A percentile compares a stretch with the other conserved stretches of the same genome.
phyloP scores from a whole-genome alignment of 1,140 invertebrate species.

The Luehdorfia chinensis region DNA sequence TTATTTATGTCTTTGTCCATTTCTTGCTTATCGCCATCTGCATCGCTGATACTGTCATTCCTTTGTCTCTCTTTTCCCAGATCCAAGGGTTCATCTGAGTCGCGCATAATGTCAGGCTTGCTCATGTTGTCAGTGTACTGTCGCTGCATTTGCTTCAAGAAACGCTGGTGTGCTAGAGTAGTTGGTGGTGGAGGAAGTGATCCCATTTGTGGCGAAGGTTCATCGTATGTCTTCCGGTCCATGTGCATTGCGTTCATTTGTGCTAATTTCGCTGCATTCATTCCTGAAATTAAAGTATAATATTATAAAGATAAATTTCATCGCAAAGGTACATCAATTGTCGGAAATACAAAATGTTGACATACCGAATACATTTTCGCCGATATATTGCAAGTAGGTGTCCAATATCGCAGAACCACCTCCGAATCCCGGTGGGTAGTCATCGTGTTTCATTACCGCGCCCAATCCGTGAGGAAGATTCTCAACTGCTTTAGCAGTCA shows the following conservation, averaged over 20 bases:
- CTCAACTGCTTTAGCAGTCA: slow-evolving; percentile 81
- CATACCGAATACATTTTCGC: slow-evolving; percentile 86
- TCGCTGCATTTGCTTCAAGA: slow-evolving; percentile 79
- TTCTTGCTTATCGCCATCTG: slow-evolving; percentile 47
- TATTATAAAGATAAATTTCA: neutral
- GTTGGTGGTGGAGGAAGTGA: slow-evolving; percentile 67
- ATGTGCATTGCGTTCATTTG: slow-evolving; percentile 84
- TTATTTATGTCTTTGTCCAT: slow-evolving; percentile 57
- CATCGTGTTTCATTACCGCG: slow-evolving; percentile 54
- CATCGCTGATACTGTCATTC: slow-evolving; percentile 49
- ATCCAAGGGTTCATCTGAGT: slow-evolving; percentile 66
- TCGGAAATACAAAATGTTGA: too few species aligned
- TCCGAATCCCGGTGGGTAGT: slow-evolving; percentile 75
- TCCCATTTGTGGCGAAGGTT: slow-evolving; percentile 68
- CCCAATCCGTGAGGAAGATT: slow-evolving; percentile 53
- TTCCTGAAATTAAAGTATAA: slow-evolving; percentile 52
- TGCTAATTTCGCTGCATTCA: slow-evolving; percentile 83
- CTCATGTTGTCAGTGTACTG: slow-evolving; percentile 68
- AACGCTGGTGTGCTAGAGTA: slow-evolving; percentile 76
- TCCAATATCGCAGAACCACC: slow-evolving; percentile 87
- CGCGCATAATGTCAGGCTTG: slow-evolving; percentile 65
- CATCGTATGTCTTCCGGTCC: slow-evolving; percentile 74
- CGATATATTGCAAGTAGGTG: slow-evolving; percentile 90
- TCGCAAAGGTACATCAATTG: too few species aligned
- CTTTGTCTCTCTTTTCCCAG: slow-evolving; percentile 68